Evolutionary conservation across 2,888 invertebrate species (phyloP).

Genomic region (Eristalis arbustorum): DNA sequence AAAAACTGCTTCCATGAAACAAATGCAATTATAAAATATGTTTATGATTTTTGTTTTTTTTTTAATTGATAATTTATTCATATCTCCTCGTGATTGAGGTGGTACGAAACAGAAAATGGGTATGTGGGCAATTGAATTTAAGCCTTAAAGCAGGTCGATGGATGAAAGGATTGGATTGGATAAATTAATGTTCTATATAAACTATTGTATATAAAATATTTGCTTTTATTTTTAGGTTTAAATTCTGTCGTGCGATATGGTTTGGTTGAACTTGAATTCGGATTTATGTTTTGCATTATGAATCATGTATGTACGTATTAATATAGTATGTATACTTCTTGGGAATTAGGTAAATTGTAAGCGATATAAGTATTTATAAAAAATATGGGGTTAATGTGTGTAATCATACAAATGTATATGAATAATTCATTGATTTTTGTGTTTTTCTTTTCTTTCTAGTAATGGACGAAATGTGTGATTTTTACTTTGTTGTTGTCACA

Average conservation of each 20-base stretch:
- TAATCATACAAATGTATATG: slow-evolving; percentile 56
- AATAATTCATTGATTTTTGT: slow-evolving; percentile 29
- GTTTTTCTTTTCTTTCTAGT: slow-evolving; percentile 37
- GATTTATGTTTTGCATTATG: slow-evolving; percentile 33
- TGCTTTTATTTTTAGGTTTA: slow-evolving; percentile 15
- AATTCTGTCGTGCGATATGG: slow-evolving; percentile 68
- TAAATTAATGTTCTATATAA: slow-evolving; percentile 17
- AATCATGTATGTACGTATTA: slow-evolving; percentile 12
- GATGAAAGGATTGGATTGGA: not conserved
- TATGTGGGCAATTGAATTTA: slow-evolving; percentile 16
- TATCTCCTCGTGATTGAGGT: slow-evolving; percentile 32
- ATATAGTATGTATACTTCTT: not conserved
- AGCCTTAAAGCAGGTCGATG: not conserved
- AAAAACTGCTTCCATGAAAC: slow-evolving; percentile 72
- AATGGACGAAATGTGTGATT: slow-evolving; percentile 61
- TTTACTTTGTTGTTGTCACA: slow-evolving; percentile 12
- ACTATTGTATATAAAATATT: slow-evolving; percentile 29
- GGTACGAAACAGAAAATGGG: slow-evolving; percentile 29
- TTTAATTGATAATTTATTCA: slow-evolving; percentile 20
- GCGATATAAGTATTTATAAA: slow-evolving; percentile 61
- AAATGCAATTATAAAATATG: slow-evolving; percentile 60
- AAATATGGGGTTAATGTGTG: slow-evolving; percentile 52
- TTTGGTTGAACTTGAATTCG: slow-evolving; percentile 59
- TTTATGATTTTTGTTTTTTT: slow-evolving; percentile 2
- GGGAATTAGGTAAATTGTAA: slow-evolving; percentile 45